Conservation (phyloP, 1,140 invertebrate species). For the Batillaria attramentaria region DNA sequence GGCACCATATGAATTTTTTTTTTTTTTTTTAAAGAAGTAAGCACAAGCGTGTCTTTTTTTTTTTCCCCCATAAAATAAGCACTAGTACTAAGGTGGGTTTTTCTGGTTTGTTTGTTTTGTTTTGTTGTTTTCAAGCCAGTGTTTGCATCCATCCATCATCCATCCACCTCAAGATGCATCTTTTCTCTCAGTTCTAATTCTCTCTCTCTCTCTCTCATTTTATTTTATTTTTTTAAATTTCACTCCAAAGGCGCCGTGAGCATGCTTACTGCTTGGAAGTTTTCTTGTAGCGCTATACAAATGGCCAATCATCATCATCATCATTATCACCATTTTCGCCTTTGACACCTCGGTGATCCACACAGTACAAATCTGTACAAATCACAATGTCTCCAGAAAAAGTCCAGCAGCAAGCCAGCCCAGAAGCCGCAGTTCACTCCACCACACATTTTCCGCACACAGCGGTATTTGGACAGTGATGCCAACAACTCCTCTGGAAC, state of each 20-base stretch:
- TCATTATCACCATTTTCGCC: too few species aligned
- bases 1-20: too few species aligned
- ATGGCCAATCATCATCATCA: too few species aligned
- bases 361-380: too few species aligned
- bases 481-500: neutral
- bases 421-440: conserved; percentile 25
- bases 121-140: neutral
- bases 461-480: conserved; percentile 1
- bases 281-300: too few species aligned
- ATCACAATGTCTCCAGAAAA: conserved; percentile 19
- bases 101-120: neutral
- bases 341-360: too few species aligned
- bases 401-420: neutral
- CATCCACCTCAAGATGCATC: neutral
- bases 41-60: neutral
- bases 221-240: neutral
- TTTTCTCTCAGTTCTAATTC: neutral
- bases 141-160: neutral
- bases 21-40: neutral
- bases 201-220: neutral
- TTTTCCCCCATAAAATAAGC: too few species aligned
- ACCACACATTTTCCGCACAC: conserved; percentile 26
- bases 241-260: too few species aligned
- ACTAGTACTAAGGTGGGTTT: neutral
- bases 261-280: too few species aligned